phyloP scores from a whole-genome alignment of 2,888 invertebrate species.

The Gerosis bhagava region DNA sequence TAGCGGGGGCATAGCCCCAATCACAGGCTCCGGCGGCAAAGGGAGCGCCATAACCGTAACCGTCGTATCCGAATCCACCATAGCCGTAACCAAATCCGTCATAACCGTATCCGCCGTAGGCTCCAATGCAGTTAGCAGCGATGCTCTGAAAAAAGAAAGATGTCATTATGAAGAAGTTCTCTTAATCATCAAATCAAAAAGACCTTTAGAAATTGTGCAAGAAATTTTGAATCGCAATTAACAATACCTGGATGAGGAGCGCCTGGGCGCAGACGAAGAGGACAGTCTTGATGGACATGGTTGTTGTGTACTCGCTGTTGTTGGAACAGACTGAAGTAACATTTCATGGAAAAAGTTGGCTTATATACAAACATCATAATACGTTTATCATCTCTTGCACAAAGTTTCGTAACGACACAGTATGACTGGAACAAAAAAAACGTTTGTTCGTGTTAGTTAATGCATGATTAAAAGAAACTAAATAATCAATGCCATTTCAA shows the following conservation, averaged over 20 bases:
- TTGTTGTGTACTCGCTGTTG: neutral
- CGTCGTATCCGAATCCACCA: neutral
- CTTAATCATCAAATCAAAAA: too few relatives aligned
- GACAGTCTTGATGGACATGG: conserved; percentile 42
- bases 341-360: neutral
- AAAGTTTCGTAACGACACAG: too few relatives aligned
- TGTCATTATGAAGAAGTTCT: too few relatives aligned
- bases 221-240: too few relatives aligned
- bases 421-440: too few relatives aligned
- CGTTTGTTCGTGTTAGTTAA: too few relatives aligned
- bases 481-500: too few relatives aligned
- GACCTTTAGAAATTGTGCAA: too few relatives aligned
- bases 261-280: conserved; percentile 40
- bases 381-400: too few relatives aligned
- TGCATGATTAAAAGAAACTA: too few relatives aligned
- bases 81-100: neutral
- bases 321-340: neutral
- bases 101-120: neutral
- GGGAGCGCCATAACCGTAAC: conserved; percentile 9
- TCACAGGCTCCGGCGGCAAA: conserved; percentile 13
- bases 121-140: conserved; percentile 19
- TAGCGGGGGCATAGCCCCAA: conserved; percentile 18
- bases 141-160: conserved; percentile 19
- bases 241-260: conserved; percentile 44
- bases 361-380: neutral